Evolutionary conservation across 2,797 vertebrate species (phyloP).

Genomic region (Setipinna tenuifilis): DNA sequence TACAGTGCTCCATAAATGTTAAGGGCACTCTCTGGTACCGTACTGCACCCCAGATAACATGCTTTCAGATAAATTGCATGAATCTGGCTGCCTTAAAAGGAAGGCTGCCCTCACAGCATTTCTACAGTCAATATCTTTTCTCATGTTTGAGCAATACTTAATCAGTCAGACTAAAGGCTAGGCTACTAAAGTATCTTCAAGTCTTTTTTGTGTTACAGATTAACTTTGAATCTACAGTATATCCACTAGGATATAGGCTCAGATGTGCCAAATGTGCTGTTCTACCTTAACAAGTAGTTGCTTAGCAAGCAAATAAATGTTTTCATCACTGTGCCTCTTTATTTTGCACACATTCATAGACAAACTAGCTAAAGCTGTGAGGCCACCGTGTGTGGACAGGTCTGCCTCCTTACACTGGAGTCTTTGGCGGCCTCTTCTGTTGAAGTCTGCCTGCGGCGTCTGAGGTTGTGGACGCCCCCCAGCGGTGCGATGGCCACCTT

Average conservation of each 20-base stretch:
- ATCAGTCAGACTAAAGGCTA: neutral
- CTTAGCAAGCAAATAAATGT: neutral
- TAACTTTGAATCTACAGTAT: neutral
- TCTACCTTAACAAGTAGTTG: too few species aligned
- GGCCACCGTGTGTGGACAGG: neutral
- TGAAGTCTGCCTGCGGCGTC: slow-evolving; percentile 75
- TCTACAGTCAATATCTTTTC: neutral
- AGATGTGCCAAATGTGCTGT: too few species aligned
- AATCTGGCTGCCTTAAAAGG: neutral
- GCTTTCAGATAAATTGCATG: too few species aligned
- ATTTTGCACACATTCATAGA: too few species aligned
- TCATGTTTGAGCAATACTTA: too few species aligned
- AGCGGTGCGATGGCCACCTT: slow-evolving; percentile 92
- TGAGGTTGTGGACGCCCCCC: slow-evolving; percentile 75
- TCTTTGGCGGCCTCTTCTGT: slow-evolving; percentile 58
- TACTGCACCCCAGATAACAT: too few species aligned
- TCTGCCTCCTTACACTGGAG: slow-evolving; percentile 54
- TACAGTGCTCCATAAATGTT: too few species aligned
- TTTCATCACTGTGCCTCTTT: neutral
- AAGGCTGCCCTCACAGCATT: neutral
- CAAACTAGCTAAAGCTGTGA: neutral
- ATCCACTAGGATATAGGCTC: too few species aligned
- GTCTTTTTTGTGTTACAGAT: neutral
- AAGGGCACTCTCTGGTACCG: too few species aligned
- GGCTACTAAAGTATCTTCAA: neutral